These are phyloP conservation scores for Apis dorsata DNA, from an alignment of 1,140 invertebrate species.

Conservation along the genomic window DNA sequence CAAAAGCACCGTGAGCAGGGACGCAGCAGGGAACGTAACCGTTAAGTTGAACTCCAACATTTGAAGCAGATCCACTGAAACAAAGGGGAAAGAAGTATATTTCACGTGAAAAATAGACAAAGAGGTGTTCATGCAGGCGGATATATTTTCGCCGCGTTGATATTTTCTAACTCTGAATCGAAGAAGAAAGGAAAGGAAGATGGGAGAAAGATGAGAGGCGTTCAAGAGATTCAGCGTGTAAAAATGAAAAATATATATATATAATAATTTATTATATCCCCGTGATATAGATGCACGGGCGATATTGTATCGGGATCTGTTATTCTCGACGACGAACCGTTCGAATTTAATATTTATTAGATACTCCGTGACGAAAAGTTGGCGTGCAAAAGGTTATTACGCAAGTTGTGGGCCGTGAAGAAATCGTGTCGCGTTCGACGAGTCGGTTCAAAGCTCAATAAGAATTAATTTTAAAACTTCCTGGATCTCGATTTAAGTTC, in stretches of 20 bases:
- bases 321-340: slow-evolving; percentile 52
- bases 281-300: neutral
- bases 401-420: slow-evolving; percentile 57
- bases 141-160: neutral
- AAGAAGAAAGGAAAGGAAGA: neutral
- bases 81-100: slow-evolving; percentile 71
- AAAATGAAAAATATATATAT: neutral
- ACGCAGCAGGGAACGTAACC: slow-evolving; percentile 96
- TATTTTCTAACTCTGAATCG: neutral
- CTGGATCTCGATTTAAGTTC: slow-evolving; percentile 74
- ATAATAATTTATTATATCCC: neutral
- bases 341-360: slow-evolving; percentile 68
- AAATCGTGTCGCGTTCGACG: slow-evolving; percentile 64
- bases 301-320: slow-evolving; percentile 52
- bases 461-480: slow-evolving; percentile 70
- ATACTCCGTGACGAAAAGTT: slow-evolving; percentile 54
- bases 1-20: slow-evolving; percentile 97
- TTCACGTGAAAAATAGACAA: slow-evolving; percentile 35
- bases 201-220: neutral
- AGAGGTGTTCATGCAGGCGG: neutral
- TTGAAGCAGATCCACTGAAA: slow-evolving; percentile 96
- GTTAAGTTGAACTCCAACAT: slow-evolving; percentile 97
- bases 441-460: slow-evolving; percentile 66
- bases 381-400: slow-evolving; percentile 60
- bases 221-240: neutral